A percentile compares a stretch with the other conserved stretches of the same genome.
Evolutionary conservation across 2,797 vertebrate species (phyloP).

Genomic region (Natrix natrix): DNA sequence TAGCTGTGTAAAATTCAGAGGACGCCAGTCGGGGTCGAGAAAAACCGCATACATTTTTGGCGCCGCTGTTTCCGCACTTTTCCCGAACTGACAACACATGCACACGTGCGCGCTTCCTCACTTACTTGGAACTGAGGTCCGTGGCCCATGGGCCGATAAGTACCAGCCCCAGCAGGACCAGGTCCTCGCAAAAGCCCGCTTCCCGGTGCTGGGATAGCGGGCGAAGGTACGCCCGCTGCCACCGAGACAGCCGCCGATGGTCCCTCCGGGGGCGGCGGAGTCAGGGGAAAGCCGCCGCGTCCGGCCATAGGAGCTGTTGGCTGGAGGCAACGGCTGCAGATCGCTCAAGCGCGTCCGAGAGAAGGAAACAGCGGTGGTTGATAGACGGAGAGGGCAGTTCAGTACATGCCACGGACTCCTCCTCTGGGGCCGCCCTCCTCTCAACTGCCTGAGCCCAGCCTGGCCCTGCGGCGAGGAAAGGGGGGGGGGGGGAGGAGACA

Average conservation of each 20-base stretch:
- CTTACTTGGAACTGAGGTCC: conserved; percentile 28
- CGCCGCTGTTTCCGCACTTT: too few relatives aligned
- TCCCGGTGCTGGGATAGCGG: neutral
- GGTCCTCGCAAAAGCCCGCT: conserved; percentile 21
- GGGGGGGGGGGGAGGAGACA: neutral
- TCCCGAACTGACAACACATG: neutral
- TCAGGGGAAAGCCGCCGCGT: conserved; percentile 20
- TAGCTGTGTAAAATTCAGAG: neutral
- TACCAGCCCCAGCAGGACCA: conserved; percentile 12
- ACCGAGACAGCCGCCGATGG: neutral
- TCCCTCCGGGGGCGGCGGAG: conserved; percentile 5
- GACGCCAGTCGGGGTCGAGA: neutral
- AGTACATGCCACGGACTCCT: neutral
- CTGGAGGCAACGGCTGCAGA: neutral
- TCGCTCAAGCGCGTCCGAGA: neutral
- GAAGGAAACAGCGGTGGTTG: neutral
- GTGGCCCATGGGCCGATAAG: conserved; percentile 25
- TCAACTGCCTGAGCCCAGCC: neutral
- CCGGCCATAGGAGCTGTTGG: conserved; percentile 1
- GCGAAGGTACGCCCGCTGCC: neutral
- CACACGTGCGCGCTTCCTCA: neutral
- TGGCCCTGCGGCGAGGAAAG: neutral
- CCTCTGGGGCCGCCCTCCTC: neutral
- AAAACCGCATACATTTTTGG: neutral
- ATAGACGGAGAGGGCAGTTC: neutral